phyloP scores from a whole-genome alignment of 1,140 invertebrate genomes.

The Steinernema feltiae region DNA sequence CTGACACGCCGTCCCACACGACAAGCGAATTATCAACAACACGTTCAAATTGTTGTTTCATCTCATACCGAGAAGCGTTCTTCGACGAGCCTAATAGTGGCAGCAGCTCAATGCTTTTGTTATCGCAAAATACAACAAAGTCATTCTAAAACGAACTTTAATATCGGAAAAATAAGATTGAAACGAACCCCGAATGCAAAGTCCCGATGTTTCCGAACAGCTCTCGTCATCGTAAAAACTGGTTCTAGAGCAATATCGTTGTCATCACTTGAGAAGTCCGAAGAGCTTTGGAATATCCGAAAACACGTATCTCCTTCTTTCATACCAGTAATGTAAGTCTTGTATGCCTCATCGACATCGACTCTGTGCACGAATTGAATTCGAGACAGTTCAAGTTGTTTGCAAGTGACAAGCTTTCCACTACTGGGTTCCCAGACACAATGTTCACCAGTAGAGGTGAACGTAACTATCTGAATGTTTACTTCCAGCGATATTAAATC shows the following conservation, averaged over 20 bases:
- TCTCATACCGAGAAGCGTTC: slow-evolving; percentile 2
- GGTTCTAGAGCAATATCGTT: neutral
- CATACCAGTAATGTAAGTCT: neutral
- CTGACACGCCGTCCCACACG: neutral
- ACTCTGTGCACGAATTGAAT: neutral
- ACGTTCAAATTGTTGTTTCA: neutral
- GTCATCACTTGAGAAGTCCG: neutral
- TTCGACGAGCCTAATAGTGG: slow-evolving; percentile 28
- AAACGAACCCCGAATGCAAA: neutral
- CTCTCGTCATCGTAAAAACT: neutral
- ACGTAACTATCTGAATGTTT: slow-evolving; percentile 10
- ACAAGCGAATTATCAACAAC: neutral
- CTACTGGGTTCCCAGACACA: neutral
- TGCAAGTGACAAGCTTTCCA: neutral
- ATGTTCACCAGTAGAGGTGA: slow-evolving; percentile 12
- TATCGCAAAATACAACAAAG: slow-evolving; percentile 6
- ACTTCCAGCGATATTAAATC: neutral
- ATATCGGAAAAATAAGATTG: neutral
- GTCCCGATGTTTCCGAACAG: neutral
- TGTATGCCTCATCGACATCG: neutral
- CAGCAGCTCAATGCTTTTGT: slow-evolving; percentile 19
- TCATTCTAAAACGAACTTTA: neutral
- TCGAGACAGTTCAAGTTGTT: neutral
- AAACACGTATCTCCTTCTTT: neutral
- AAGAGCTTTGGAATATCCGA: neutral